These are phyloP conservation scores for Tragelaphus imberbis DNA, from an alignment of 2,113 vertebrate genomes.

Conservation along the genomic window DNA sequence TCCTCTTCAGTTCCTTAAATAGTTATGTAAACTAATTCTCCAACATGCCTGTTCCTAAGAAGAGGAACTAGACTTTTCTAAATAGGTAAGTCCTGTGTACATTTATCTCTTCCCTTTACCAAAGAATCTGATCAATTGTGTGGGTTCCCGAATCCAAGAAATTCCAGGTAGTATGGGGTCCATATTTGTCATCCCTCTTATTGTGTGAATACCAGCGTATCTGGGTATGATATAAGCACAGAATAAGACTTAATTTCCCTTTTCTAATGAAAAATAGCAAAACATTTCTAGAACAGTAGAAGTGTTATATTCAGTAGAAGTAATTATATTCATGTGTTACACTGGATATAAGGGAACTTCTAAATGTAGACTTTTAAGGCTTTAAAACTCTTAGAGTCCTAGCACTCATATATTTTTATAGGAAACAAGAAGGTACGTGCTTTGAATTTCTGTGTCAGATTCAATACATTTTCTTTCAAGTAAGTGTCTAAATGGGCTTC, in stretches of 20 bases:
- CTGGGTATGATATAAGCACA: background rate
- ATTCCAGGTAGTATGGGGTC: rapidly evolving
- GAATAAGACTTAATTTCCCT: background rate
- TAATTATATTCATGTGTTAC: background rate
- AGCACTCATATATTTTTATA: background rate
- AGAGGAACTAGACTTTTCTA: background rate
- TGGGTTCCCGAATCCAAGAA: background rate
- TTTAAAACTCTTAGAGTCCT: background rate
- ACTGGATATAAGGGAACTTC: background rate
- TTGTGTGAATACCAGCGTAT: background rate
- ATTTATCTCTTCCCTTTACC: background rate
- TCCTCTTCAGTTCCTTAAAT: background rate
- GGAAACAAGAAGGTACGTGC: background rate
- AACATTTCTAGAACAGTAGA: background rate
- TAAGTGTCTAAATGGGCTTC: background rate
- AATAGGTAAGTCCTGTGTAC: rapidly evolving
- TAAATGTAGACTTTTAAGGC: background rate
- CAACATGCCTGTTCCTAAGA: background rate
- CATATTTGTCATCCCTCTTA: background rate
- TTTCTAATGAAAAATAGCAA: background rate
- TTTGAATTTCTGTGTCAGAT: background rate
- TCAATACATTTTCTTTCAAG: background rate
- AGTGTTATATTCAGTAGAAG: background rate
- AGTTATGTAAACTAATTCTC: background rate
- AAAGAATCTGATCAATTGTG: background rate